Evolutionary conservation across 2,888 invertebrate species (phyloP).

Genomic region (Gymnosoma rotundatum): DNA sequence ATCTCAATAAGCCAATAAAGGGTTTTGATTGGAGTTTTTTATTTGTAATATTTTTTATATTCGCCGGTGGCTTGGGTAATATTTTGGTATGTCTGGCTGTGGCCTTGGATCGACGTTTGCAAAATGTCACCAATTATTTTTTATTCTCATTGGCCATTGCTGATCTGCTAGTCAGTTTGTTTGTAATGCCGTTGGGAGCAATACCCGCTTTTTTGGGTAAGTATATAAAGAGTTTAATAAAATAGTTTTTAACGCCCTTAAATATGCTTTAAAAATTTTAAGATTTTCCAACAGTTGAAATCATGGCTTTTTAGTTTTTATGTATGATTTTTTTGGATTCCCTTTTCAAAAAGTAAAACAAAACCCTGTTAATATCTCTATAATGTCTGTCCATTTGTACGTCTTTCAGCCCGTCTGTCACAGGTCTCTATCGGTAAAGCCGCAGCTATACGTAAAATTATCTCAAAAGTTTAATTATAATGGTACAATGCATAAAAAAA

Average conservation of each 20-base stretch:
- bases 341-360: no score
- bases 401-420: no score
- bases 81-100: conserved; percentile 97
- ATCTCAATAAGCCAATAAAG: conserved; percentile 38
- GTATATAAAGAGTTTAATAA: conserved; percentile 76
- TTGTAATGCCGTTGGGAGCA: conserved; percentile 98
- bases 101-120: conserved; percentile 92
- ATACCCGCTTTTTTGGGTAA: conserved; percentile 96
- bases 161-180: conserved; percentile 94
- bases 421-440: no score
- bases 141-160: conserved; percentile 96
- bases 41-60: conserved; percentile 92
- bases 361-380: no score
- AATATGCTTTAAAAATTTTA: neutral
- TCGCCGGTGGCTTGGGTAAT: conserved; percentile 95
- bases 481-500: no score
- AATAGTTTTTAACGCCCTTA: neutral
- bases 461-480: no score
- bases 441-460: no score
- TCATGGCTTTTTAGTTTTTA: no score
- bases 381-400: no score
- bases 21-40: conserved; percentile 91
- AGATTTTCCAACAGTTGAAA: neutral
- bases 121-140: conserved; percentile 98
- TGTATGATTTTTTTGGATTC: no score